phyloP scores from a whole-genome alignment of 2,113 vertebrate species.

The Corydoras maculifer region DNA sequence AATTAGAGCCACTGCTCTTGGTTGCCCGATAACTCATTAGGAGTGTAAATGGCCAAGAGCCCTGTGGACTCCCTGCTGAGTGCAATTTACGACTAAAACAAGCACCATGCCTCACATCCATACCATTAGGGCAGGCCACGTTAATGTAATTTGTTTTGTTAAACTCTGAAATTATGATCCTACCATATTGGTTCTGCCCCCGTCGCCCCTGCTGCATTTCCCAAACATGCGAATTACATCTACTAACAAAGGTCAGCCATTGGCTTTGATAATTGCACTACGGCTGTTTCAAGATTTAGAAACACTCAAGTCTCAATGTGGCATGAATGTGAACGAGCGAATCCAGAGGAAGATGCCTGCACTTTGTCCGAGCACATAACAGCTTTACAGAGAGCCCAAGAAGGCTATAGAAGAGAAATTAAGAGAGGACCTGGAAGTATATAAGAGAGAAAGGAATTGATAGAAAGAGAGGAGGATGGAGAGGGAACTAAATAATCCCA shows the following conservation, averaged over 20 bases:
- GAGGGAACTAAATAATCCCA: background rate
- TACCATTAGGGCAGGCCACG: conserved; percentile 36
- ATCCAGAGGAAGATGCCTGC: conserved; percentile 25
- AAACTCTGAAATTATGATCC: conserved; percentile 46
- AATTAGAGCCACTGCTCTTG: conserved; percentile 52
- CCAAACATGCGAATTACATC: conserved; percentile 33
- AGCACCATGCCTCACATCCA: conserved; percentile 30
- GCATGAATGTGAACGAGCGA: conserved; percentile 23
- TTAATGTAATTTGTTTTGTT: conserved; percentile 51
- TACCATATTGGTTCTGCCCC: conserved; percentile 26
- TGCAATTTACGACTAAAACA: conserved; percentile 51
- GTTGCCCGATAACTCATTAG: conserved; percentile 54
- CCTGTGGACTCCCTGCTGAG: conserved; percentile 39
- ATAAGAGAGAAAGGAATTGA: background rate
- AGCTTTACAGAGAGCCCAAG: conserved; percentile 10
- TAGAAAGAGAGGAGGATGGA: conserved; percentile 12
- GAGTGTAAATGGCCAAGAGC: conserved; percentile 52
- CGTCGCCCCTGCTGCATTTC: conserved; percentile 27
- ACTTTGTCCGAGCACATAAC: conserved; percentile 12
- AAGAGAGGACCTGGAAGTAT: background rate
- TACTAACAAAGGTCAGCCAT: conserved; percentile 1
- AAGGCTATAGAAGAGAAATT: background rate
- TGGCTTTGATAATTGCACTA: conserved; percentile 24
- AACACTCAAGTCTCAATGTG: conserved; percentile 19
- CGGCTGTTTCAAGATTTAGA: conserved; percentile 13